Evolutionary conservation across 1,140 invertebrate genomes (phyloP), one percentile per base, ranked within the genome.

Genomic region (Sogatella furcifera): DNA sequence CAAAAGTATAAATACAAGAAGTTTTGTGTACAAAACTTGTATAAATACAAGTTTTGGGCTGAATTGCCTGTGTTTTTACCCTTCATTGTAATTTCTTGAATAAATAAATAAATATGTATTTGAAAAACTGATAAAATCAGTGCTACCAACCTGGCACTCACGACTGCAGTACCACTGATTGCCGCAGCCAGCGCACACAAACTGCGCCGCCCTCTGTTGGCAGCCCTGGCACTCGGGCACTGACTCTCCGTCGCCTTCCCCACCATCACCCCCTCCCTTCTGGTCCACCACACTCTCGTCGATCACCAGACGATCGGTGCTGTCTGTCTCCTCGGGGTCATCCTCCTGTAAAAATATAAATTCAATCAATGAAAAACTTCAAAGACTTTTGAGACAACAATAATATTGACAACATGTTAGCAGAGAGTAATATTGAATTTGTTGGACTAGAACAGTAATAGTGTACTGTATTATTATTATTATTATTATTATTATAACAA

Each of bases 81-180:
- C n/a, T n/a, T n/a, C n/a, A n/a, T n/a, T n/a, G n/a, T n/a, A n/a
- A n/a, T n/a, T n/a, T n/a, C n/a, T 70, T 28, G 38, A 41, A 61
- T 28, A 22, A 53, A 59, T 53, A 52, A 57, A 41, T 60, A 53
- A 59, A 46, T 57, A n/a, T n/a, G n/a, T n/a, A n/a, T n/a, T n/a
- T n/a, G 24, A 56, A 41, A 42, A 9, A 49, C 9, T 19, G 10
- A 19, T 10, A 2, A 15, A 49, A 19, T 1, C 46, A 49, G 15
- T 49, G 34, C 34, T 49, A 28, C 66, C 64, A 75, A 92, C 90
- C 83, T 93, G 90, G 72, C 90, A 93, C 66, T 90, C 86, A 56
- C 87, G 75, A 70, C 86, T 89, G 78, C 90, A 93, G 71, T 93
- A 93, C 89, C 89, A 92, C 75, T 92, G 89, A 74, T 89, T 90